phyloP scores from a whole-genome alignment of 2,797 vertebrate genomes.

The Propithecus deckenii region DNA sequence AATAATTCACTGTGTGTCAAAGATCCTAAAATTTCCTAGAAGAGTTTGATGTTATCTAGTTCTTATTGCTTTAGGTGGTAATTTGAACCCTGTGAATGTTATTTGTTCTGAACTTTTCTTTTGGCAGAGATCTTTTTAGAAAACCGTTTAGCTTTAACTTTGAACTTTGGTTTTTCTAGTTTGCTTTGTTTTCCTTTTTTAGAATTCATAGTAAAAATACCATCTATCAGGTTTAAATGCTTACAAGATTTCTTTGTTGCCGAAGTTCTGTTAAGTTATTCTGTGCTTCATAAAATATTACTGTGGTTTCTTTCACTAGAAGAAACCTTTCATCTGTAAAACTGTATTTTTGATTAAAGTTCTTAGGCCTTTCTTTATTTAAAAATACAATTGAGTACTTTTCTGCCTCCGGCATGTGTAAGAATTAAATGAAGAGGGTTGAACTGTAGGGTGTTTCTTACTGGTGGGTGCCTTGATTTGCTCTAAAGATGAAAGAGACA shows the following conservation, averaged over 20 bases:
- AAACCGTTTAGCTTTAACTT: background rate
- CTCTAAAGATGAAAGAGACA: background rate
- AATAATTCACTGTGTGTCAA: background rate
- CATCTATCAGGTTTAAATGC: background rate
- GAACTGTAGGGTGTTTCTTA: background rate
- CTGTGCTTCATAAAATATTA: background rate
- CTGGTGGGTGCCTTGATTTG: background rate
- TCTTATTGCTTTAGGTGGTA: background rate
- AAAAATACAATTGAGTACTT: background rate
- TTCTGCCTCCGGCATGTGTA: background rate
- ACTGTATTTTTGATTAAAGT: background rate
- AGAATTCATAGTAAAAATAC: background rate
- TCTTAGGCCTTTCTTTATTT: background rate
- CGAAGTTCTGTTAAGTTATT: background rate
- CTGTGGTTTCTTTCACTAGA: background rate
- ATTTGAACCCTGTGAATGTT: background rate
- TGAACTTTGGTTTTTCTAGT: background rate
- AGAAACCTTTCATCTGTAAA: background rate
- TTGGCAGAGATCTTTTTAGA: background rate
- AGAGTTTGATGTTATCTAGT: background rate
- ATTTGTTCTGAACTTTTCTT: background rate
- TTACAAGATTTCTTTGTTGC: constrained; percentile 12
- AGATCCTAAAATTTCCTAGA: background rate
- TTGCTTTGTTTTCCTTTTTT: constrained; percentile 25
- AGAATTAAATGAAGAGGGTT: background rate